These are phyloP conservation scores for Leptinotarsa texana DNA, from an alignment of 1,140 invertebrate species.

Conservation along the genomic window DNA sequence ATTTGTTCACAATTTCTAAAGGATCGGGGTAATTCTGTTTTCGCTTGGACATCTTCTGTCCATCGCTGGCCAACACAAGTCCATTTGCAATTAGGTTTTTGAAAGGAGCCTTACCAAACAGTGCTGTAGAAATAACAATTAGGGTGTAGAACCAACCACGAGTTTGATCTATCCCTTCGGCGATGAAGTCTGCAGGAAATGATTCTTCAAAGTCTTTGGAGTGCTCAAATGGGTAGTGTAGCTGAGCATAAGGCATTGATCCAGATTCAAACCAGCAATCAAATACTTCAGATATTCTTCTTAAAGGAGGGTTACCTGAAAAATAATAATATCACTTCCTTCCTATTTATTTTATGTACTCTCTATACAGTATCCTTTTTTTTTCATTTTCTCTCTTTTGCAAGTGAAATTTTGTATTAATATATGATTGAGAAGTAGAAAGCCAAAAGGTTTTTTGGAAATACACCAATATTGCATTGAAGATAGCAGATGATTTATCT, in stretches of 20 bases:
- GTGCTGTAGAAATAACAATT: slow-evolving; percentile 90
- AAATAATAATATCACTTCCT: background rate
- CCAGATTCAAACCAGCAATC: slow-evolving; percentile 99
- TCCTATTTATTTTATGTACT: too few relatives aligned
- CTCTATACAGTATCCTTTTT: too few relatives aligned
- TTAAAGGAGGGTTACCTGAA: slow-evolving; percentile 70
- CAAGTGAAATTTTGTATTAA: too few relatives aligned
- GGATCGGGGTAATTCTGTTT: slow-evolving; percentile 99
- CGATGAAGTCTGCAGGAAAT: slow-evolving; percentile 99
- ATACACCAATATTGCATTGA: too few relatives aligned
- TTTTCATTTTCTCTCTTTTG: too few relatives aligned
- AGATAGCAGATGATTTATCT: too few relatives aligned
- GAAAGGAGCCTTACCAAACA: slow-evolving; percentile 97
- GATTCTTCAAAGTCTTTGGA: slow-evolving; percentile 87
- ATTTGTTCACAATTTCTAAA: slow-evolving; percentile 87
- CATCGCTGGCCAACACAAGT: slow-evolving; percentile 91
- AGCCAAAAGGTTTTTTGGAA: too few relatives aligned
- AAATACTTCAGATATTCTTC: slow-evolving; percentile 92
- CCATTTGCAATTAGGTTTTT: slow-evolving; percentile 98
- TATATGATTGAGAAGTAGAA: too few relatives aligned
- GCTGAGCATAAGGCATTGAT: slow-evolving; percentile 98
- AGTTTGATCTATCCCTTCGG: slow-evolving; percentile 99
- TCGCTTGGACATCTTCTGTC: slow-evolving; percentile 99
- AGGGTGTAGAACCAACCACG: slow-evolving; percentile 97
- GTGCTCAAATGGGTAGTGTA: slow-evolving; percentile 96